phyloP scores from a whole-genome alignment of 2,113 vertebrate genomes.

The Tenebrosternarchus preto region DNA sequence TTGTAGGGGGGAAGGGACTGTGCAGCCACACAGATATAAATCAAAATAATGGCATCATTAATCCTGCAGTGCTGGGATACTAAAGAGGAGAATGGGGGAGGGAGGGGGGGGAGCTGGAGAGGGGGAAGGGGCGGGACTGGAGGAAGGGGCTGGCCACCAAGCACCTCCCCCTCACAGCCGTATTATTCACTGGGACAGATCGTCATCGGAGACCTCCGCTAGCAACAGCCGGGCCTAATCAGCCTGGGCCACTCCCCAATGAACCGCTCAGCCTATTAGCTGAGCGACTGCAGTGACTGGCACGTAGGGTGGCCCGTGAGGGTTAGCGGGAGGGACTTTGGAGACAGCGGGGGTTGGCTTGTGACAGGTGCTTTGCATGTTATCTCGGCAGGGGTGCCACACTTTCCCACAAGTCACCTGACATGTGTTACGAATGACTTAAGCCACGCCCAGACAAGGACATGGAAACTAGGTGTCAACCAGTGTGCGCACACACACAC shows the following conservation, averaged over 20 bases:
- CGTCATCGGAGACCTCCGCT: constrained; percentile 76
- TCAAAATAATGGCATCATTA: constrained; percentile 54
- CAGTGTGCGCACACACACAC: background rate
- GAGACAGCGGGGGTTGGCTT: constrained; percentile 50
- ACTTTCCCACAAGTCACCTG: constrained; percentile 64
- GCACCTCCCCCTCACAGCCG: constrained; percentile 59
- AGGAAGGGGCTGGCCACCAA: background rate
- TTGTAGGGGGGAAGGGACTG: too few relatives aligned
- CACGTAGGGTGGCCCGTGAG: constrained; percentile 47
- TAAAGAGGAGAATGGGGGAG: constrained; percentile 26
- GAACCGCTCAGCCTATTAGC: constrained; percentile 36
- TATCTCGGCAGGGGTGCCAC: constrained; percentile 32
- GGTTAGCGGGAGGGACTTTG: constrained; percentile 48
- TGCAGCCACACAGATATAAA: constrained; percentile 51
- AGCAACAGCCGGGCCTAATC: constrained; percentile 71
- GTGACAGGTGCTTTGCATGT: constrained; percentile 57
- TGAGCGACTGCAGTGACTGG: constrained; percentile 23
- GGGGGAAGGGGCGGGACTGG: background rate
- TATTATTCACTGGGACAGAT: constrained; percentile 78
- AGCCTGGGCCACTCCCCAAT: constrained; percentile 70
- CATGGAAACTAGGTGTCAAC: background rate
- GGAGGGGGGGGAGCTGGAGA: constrained; percentile 32
- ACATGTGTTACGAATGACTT: constrained; percentile 65
- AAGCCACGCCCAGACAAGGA: background rate
- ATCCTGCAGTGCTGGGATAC: constrained; percentile 48